phyloP scores from a whole-genome alignment of 2,797 vertebrate genomes.

The Lemur catta region DNA sequence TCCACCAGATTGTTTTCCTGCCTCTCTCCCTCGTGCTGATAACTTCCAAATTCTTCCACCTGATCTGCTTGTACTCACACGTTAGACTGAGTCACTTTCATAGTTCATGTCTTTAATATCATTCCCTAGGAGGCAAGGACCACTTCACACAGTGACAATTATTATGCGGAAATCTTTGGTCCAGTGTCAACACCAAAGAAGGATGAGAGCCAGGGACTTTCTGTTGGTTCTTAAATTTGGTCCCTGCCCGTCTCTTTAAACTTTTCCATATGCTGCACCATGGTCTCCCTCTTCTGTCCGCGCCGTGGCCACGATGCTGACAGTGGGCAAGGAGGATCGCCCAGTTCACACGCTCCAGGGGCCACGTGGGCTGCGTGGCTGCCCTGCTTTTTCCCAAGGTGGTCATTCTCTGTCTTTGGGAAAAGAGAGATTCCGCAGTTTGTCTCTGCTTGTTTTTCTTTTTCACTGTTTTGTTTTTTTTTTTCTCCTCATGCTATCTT shows the following conservation, averaged over 20 bases:
- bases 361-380: neutral
- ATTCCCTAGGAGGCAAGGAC: neutral
- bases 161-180: neutral
- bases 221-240: neutral
- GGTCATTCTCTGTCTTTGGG: neutral
- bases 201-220: neutral
- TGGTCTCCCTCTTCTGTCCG: neutral
- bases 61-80: neutral
- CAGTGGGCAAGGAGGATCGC: neutral
- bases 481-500: neutral
- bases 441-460: slow-evolving; percentile 28
- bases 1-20: neutral
- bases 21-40: neutral
- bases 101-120: neutral
- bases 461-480: neutral
- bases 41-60: neutral
- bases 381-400: fast-evolving
- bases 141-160: neutral
- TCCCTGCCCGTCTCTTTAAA: neutral
- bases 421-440: neutral
- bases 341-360: neutral
- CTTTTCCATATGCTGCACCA: neutral
- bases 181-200: neutral
- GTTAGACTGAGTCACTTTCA: neutral
- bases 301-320: neutral